Evolutionary conservation across 2,113 vertebrate species (phyloP).

Genomic region (Tinamus guttatus): DNA sequence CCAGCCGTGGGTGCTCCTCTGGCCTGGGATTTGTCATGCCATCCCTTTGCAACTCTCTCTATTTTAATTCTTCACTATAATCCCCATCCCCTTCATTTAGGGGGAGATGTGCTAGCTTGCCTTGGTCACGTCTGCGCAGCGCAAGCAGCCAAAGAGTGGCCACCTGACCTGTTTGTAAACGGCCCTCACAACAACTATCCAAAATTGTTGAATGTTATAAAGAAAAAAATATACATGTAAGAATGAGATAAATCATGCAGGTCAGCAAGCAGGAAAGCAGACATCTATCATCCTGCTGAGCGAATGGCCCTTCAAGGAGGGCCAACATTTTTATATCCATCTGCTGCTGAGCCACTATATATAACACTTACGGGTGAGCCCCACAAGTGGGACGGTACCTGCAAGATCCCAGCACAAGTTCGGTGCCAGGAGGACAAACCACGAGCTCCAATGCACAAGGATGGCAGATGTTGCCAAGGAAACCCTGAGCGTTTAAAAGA

Average conservation of each 20-base stretch:
- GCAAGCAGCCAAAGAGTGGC: not conserved
- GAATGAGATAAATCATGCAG: not conserved
- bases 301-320: not conserved
- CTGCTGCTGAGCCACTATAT: not conserved
- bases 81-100: not conserved
- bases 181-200: not conserved
- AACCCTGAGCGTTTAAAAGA: conserved; percentile 57
- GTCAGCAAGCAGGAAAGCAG: not conserved
- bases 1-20: not conserved
- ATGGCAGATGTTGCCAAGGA: conserved; percentile 63
- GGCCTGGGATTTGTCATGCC: not conserved
- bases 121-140: rapidly evolving
- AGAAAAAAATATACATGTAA: not conserved
- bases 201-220: not conserved
- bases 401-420: conserved; percentile 1
- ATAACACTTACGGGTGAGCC: not conserved
- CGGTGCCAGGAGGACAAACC: not conserved
- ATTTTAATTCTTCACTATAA: not conserved
- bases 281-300: not conserved
- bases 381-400: not conserved
- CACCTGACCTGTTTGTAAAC: not conserved
- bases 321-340: rapidly evolving
- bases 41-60: not conserved
- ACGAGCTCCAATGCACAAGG: conserved; percentile 41
- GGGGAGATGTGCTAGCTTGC: not conserved